Evolutionary conservation across 1,140 invertebrate species (phyloP).

Genomic region (Paraescarpia echinospica): DNA sequence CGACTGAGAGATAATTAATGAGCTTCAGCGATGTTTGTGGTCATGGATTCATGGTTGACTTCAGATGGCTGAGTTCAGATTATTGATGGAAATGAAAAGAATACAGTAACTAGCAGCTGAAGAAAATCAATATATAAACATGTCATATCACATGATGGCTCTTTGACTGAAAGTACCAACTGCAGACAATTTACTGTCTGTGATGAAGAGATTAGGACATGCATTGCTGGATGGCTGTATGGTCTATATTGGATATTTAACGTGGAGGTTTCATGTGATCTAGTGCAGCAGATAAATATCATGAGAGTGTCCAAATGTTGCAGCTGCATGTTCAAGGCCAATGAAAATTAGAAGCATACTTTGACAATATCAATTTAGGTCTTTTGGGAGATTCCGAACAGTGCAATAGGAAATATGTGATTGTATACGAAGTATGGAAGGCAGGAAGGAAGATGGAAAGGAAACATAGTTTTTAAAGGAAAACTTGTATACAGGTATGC

Average conservation of each 20-base stretch:
- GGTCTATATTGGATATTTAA: background rate
- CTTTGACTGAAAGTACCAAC: background rate
- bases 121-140: constrained; percentile 6
- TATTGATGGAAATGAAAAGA: background rate
- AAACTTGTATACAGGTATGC: too few species aligned
- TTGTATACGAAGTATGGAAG: too few species aligned
- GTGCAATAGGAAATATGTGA: too few species aligned
- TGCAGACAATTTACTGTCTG: background rate
- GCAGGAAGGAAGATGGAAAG: too few species aligned
- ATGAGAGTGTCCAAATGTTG: background rate
- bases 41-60: background rate
- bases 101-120: background rate
- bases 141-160: too few species aligned
- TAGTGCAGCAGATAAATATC: background rate
- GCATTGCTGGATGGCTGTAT: background rate
- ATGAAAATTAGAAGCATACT: background rate
- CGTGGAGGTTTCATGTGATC: background rate
- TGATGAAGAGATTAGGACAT: background rate
- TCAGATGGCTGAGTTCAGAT: background rate
- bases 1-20: too few species aligned
- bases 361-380: too few species aligned
- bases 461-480: too few species aligned
- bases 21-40: too few species aligned
- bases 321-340: background rate
- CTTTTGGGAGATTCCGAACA: too few species aligned